A percentile compares a stretch with the other conserved stretches of the same genome.
Conservation (phyloP, 2,113 vertebrate species). For the Macquaria australasica region DNA sequence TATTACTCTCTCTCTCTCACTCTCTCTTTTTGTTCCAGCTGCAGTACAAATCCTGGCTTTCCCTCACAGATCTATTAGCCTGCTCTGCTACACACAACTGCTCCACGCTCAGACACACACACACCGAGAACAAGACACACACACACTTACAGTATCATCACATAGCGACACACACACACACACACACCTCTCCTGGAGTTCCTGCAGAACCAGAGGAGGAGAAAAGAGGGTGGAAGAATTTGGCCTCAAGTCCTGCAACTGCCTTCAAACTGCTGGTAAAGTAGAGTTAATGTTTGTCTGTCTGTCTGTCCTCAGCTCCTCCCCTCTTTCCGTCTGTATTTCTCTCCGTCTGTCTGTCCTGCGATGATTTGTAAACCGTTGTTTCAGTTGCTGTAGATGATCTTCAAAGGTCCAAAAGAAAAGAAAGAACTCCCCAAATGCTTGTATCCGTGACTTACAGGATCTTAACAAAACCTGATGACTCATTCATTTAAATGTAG, state of each 20-base stretch:
- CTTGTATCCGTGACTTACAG: not conserved
- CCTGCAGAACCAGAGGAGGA: constrained; percentile 60
- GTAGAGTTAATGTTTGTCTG: constrained; percentile 60
- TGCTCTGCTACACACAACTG: constrained; percentile 46
- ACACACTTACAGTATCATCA: not conserved
- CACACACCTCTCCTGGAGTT: constrained; percentile 55
- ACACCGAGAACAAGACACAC: constrained; percentile 19
- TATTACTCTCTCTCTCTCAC: constrained; percentile 13
- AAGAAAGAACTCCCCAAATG: not conserved
- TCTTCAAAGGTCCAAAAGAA: not conserved
- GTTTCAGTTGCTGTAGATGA: not conserved
- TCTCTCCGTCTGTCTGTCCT: constrained; percentile 19
- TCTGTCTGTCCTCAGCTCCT: constrained; percentile 45
- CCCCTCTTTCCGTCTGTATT: constrained; percentile 26
- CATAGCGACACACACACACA: constrained; percentile 12
- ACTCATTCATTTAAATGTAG: not conserved
- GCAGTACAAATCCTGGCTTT: constrained; percentile 57
- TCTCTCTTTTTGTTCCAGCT: constrained; percentile 38
- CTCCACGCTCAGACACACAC: constrained; percentile 35
- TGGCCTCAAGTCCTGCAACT: constrained; percentile 50
- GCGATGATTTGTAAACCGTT: constrained; percentile 25
- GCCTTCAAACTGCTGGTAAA: constrained; percentile 68
- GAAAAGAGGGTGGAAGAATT: constrained; percentile 58
- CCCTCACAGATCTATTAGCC: constrained; percentile 36
- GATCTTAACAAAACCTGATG: not conserved